These are phyloP conservation scores for Pristionchus exspectatus DNA, from an alignment of 2,888 invertebrate genomes.

Conservation along the genomic window DNA sequence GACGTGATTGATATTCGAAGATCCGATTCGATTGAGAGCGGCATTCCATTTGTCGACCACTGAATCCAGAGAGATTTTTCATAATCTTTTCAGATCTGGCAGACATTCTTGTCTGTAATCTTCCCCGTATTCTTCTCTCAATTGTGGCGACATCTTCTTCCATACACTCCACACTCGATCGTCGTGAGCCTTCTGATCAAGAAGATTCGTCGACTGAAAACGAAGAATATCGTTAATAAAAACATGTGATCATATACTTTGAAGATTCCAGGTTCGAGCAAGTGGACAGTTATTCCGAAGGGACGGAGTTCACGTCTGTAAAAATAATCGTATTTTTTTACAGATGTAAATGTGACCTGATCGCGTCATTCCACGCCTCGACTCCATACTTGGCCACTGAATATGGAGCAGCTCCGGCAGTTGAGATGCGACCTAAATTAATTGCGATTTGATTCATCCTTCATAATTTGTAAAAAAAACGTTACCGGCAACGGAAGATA, in stretches of 20 bases:
- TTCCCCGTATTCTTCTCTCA: conserved; percentile 60
- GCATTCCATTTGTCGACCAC: conserved; percentile 57
- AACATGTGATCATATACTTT: conserved; percentile 20
- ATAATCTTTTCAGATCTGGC: neutral
- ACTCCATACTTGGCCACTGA: conserved; percentile 63
- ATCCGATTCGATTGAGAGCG: conserved; percentile 54
- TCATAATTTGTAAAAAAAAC: neutral
- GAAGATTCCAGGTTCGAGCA: conserved; percentile 67
- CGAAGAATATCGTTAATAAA: neutral
- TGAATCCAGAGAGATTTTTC: conserved; percentile 28
- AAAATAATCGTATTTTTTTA: neutral
- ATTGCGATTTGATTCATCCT: too few relatives aligned
- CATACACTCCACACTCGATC: conserved; percentile 57
- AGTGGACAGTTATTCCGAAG: conserved; percentile 60
- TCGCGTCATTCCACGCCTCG: conserved; percentile 65
- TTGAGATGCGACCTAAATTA: conserved; percentile 55
- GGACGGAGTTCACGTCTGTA: conserved; percentile 60
- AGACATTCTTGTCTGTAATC: conserved; percentile 60
- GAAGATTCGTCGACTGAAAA: conserved; percentile 57
- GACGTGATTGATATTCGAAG: conserved; percentile 57
- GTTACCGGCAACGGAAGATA: conserved; percentile 78
- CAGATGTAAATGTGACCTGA: conserved; percentile 56
- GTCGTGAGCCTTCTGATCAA: conserved; percentile 56
- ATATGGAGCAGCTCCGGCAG: conserved; percentile 59
- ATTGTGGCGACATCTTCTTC: conserved; percentile 7